phyloP scores from a whole-genome alignment of 2,888 invertebrate genomes.

The Schizaphis graminum region DNA sequence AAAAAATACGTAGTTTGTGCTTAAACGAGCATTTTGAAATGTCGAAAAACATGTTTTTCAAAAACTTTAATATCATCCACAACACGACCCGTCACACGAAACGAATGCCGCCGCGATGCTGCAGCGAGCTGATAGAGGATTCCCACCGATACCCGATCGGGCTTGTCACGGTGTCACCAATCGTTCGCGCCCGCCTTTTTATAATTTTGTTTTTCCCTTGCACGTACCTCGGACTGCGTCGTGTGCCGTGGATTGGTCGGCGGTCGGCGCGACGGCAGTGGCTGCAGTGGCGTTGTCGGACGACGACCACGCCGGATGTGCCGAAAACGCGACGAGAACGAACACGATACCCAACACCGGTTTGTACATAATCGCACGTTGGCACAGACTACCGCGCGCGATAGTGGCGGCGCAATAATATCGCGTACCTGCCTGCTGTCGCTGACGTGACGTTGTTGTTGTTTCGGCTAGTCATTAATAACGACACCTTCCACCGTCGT shows the following conservation, averaged over 20 bases:
- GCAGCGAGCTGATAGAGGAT: not conserved
- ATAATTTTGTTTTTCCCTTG: not conserved
- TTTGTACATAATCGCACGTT: conserved; percentile 64
- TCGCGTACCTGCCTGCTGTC: not conserved
- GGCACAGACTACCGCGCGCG: conserved; percentile 55
- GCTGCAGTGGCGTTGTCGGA: not conserved
- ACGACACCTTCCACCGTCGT: not conserved
- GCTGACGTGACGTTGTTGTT: not conserved
- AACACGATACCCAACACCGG: conserved; percentile 59
- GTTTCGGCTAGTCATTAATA: not conserved
- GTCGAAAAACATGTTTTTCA: not conserved
- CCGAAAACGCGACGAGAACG: conserved; percentile 55
- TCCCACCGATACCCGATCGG: not conserved
- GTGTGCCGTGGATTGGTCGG: not conserved
- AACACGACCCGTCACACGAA: too few species aligned
- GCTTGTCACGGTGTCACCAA: too few species aligned
- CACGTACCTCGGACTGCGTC: not conserved
- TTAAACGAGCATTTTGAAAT: not conserved
- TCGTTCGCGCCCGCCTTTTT: too few species aligned
- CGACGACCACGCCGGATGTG: conserved; percentile 20
- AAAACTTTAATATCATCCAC: not conserved
- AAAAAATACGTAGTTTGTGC: not conserved
- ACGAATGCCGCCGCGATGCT: too few species aligned
- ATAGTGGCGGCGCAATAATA: not conserved
- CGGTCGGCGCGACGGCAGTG: not conserved